These are phyloP conservation scores for Araneus ventricosus DNA, from an alignment of 1,140 invertebrate genomes.

Conservation along the genomic window DNA sequence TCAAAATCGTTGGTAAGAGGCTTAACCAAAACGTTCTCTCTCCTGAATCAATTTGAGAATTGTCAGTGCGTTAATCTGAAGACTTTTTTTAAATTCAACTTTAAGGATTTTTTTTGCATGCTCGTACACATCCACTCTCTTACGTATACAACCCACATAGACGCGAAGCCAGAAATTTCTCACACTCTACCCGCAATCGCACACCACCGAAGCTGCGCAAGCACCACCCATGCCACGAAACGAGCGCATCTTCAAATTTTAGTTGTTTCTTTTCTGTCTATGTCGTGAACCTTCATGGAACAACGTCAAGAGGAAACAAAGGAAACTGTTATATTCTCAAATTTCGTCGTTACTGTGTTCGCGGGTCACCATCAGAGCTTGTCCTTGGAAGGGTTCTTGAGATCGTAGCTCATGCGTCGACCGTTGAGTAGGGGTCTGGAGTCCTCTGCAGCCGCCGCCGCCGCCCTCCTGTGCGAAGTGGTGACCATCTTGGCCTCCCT, in stretches of 20 bases:
- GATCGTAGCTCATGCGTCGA: conserved; percentile 76
- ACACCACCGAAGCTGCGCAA: not conserved
- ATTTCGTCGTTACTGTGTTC: not conserved
- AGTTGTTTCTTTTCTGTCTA: not conserved
- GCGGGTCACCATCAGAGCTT: conserved; percentile 67
- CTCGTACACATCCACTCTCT: not conserved
- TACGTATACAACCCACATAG: not conserved
- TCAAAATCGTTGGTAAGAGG: no score
- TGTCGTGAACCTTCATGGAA: conserved; percentile 46
- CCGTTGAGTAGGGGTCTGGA: conserved; percentile 75
- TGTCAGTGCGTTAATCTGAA: conserved; percentile 16
- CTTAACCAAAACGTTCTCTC: not conserved
- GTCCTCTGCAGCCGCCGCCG: conserved; percentile 51
- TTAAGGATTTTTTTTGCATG: not conserved
- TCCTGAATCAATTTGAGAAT: not conserved
- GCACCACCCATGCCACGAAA: conserved; percentile 16
- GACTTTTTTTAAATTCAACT: not conserved
- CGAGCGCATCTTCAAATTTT: not conserved
- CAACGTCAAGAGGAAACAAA: conserved; percentile 47
- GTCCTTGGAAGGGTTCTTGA: conserved; percentile 73
- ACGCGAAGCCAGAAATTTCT: not conserved
- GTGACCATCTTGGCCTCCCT: conserved; percentile 75
- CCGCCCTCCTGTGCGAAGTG: conserved; percentile 55
- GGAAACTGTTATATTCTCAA: not conserved
- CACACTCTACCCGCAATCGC: conserved; percentile 16